A percentile compares a stretch with the other conserved stretches of the same genome.
Evolutionary conservation across 2,888 invertebrate species (phyloP).

Genomic region (Tubulanus polymorphus): DNA sequence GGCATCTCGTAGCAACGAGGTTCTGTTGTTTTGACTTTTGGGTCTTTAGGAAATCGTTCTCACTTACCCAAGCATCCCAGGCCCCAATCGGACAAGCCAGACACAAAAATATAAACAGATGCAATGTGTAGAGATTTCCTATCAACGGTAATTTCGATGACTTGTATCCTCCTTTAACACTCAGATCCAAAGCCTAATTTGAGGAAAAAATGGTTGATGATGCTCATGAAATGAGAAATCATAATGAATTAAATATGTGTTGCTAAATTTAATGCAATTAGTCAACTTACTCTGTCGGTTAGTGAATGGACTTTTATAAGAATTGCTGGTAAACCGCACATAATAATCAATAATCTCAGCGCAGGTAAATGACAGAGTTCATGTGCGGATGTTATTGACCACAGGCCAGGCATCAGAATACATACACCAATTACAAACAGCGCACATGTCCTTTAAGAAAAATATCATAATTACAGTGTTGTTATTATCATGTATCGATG

Average conservation of each 20-base stretch:
- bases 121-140: constrained; percentile 30
- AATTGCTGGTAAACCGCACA: not conserved
- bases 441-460: not conserved
- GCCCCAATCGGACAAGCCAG: constrained; percentile 29
- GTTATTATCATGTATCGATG: too few relatives aligned
- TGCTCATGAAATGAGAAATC: not conserved
- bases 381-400: not conserved
- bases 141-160: constrained; percentile 29
- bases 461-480: not conserved
- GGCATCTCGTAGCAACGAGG: too few relatives aligned
- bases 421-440: not conserved
- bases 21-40: too few relatives aligned
- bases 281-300: not conserved
- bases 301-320: not conserved
- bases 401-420: too few relatives aligned
- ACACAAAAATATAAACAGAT: constrained; percentile 33
- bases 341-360: not conserved
- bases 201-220: not conserved
- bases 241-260: not conserved
- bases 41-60: too few relatives aligned
- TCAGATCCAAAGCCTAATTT: not conserved
- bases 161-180: constrained; percentile 10
- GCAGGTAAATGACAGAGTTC: not conserved
- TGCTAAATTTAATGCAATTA: not conserved
- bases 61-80: constrained; percentile 38